Base-by-base conservation (phyloP, 2,113 vertebrate species). In the Zingel zingel region DNA sequence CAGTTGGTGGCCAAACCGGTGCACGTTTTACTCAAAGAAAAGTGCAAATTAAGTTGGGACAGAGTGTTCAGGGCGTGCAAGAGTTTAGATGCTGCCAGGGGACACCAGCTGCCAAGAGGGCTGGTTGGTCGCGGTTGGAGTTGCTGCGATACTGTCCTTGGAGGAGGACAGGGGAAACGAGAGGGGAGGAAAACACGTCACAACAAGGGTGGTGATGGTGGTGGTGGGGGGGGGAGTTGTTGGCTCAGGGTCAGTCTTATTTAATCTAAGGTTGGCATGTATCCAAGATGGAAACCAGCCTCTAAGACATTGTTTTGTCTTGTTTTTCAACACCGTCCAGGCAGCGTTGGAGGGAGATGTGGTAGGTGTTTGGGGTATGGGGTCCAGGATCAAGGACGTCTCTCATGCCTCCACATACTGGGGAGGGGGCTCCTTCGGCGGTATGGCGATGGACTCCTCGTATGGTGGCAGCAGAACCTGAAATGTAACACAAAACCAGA, bases 401-500 rank as follows among this genome's bases (percentile, higher is more conserved):
- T 75, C 89, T 96, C 87, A 97, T 73, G 97, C 94, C 57, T 97
- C 96, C 80, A 96, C 94, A 0, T 98, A 99, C 74, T 97, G 97
- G 45, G 98, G 98, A 0, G 98, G 97, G 0, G 97, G 96, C 50
- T 98, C 97, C 92, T 99, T 99, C 16, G 95, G 93, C 9, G 96
- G 81, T n/a, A 95, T 93, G 0, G 94, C 96, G 2, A 81, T 88
- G 4, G 95, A 94, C n/a, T 99, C 98, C 59, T 98, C 97, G 1
- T 97, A 98, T 0, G 97, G 96, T 19, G 98, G 98, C 74, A 99
- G 91, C 85, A 99, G 95, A 75, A 99, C 97, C 98, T 99, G 67
- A 81, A 87, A 92, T 27, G 1, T 15, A 85, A 51, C 1, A 50
- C 27, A 39, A n/a, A 77, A 59, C 0, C 10, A 69, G 53, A 68